Evolutionary conservation across 1,140 invertebrate genomes (phyloP), one percentile per base, ranked within the genome.

Genomic region (Cydia fagiglandana): DNA sequence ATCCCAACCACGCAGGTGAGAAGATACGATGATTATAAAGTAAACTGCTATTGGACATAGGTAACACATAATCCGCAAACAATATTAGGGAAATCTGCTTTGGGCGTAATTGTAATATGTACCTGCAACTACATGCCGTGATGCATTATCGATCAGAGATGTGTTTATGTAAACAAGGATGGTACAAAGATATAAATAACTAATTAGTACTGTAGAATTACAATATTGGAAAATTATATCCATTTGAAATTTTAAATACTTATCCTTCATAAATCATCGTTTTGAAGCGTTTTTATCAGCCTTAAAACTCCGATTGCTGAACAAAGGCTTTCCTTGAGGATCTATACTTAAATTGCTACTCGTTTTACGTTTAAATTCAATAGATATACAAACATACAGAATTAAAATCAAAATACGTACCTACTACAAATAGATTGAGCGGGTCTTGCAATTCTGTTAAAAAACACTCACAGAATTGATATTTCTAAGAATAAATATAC

Each of bases 81-180:
- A 82, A 79, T 80, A 84, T 81, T 81, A 82, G 74, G 77, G 66
- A 66, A 82, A 78, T 82, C 47, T 77, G 75, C 74, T 77, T 77
- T 75, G 34, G 30, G 66, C 34, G 30, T 70, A 9, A 61, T 61
- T 24, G 56, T 61, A 61, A 61, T 61, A 70, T 38, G 30, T 38
- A 70, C 66, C 15, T 45, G n/a, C 34, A 41, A 30, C 64, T 70
- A 38, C 30, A 38, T 38, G 34, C 15, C 17, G n/a, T 70, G 66
- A 70, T 70, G 28, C n/a, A 70, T 38, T 70, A 70, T 38, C 30
- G 66, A 70, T 38, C 34, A 15, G 66, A 24, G 9, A 24, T 9
- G 20, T 20, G n/a, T 15, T 5, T 34, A 68, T 34, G 24, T 68
- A 17, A 56, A 56, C 53, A 17, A 56, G 50, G 15, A 53, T 53